Percentiles rank a stretch among this genome's conserved stretches.
These are phyloP conservation scores for Sakesphorus luctuosus DNA, from an alignment of 2,113 vertebrate species.

Conservation along the genomic window DNA sequence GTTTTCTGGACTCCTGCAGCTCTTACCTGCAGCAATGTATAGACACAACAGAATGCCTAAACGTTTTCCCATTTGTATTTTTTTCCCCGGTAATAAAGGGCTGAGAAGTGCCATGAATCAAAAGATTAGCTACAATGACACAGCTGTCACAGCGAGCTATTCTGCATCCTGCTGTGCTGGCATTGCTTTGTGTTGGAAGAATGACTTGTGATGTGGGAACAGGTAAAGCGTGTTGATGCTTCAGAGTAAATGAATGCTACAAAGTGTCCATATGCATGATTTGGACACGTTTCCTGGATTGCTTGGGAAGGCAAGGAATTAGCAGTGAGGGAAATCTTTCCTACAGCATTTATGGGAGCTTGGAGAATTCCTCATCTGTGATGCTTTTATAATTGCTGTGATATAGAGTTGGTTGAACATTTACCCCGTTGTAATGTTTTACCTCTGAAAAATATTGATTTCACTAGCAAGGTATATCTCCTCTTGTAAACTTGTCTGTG, in stretches of 20 bases:
- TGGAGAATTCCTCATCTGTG: background rate
- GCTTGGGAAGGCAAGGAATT: background rate
- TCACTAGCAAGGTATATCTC: background rate
- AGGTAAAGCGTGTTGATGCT: background rate
- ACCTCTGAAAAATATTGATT: background rate
- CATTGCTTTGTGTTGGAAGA: background rate
- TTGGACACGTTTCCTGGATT: background rate
- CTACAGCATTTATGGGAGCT: background rate
- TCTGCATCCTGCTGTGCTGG: background rate
- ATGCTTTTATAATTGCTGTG: background rate
- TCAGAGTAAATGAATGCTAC: background rate
- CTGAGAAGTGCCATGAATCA: background rate
- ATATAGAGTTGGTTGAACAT: background rate
- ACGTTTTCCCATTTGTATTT: background rate
- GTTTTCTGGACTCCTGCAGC: background rate
- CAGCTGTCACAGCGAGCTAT: background rate
- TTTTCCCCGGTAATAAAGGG: background rate
- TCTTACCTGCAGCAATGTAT: background rate
- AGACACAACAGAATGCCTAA: background rate
- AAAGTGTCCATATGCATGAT: background rate
- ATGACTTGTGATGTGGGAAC: background rate
- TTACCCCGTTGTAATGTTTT: background rate
- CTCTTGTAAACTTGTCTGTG: background rate
- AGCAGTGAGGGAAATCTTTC: background rate
- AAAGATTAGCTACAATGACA: background rate